Base-by-base conservation (phyloP, 2,797 vertebrate genomes). In the Sebastes iracundus region DNA sequence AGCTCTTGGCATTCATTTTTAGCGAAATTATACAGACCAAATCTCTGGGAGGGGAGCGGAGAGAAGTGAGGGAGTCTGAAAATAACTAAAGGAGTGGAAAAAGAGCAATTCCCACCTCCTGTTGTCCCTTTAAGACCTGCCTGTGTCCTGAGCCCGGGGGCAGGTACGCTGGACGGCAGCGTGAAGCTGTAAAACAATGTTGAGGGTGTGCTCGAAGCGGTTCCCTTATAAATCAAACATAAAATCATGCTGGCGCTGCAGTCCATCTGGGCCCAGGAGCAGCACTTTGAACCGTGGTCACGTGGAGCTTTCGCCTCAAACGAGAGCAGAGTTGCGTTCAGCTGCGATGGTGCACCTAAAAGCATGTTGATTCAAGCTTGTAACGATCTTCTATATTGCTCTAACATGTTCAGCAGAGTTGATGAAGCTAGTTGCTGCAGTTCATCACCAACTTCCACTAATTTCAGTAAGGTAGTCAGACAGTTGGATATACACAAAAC, bases 211-310 rank as follows among this genome's bases (percentile, higher is more conserved):
- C 87, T 82, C 42, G 11, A 67, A 88, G 85, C 80, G 33, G 65
- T 87, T 84, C 75, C 65, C 76, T 83, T 88, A 90, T 90, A 91
- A 89, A 91, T 90, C 90, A 90, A 85, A 87, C 82, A 81, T 82
- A 71, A 89, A 85, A 75, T 75, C 62, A 13, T 20, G 62, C 73
- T 77, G 82, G 72, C 35, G 22, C 84, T 80, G 68, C 72, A 75
- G 79, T 72, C 67, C 81, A 64, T 81, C 81, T 84, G 77, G 71
- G 75, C 80, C 59, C 32, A 11, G 65, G 67, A 89, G 80, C 80
- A 78, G 79, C 79, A 87, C 80, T 90, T 91, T 87, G 77, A 87
- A 85, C 70, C n/a, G 2, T 6, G 66, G 78, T 86, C 85, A 85
- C 30, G 32, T 78, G 87, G 79, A 67, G 77, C 77, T 68, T 79